Evolutionary conservation across 1,140 invertebrate genomes (phyloP).

Genomic region (Bactericera cockerelli): DNA sequence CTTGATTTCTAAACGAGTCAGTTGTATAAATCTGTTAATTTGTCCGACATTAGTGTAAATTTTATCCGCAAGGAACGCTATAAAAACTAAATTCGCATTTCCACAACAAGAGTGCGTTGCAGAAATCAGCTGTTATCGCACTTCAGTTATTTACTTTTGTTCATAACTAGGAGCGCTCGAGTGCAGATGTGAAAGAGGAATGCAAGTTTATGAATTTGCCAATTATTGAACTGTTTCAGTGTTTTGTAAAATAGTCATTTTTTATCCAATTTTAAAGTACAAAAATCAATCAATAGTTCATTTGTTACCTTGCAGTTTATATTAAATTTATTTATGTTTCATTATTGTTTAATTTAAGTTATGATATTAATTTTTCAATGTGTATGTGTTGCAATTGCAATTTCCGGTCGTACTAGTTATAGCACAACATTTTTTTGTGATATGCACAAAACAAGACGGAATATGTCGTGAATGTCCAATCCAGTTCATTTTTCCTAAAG

Average conservation of each 20-base stretch:
- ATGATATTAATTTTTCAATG: neutral
- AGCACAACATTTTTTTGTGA: slow-evolving; percentile 5
- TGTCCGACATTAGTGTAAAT: no score
- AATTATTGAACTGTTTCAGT: slow-evolving; percentile 8
- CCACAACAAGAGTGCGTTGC: neutral
- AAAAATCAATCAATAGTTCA: slow-evolving; percentile 8
- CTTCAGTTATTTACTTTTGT: neutral
- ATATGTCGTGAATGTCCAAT: slow-evolving; percentile 2
- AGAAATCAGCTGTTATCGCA: neutral
- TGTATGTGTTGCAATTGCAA: slow-evolving; percentile 7
- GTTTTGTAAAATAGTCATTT: slow-evolving; percentile 9
- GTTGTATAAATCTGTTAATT: no score
- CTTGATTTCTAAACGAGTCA: no score
- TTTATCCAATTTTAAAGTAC: slow-evolving; percentile 6
- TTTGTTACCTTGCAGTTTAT: slow-evolving; percentile 7
- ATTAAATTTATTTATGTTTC: neutral
- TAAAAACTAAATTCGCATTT: neutral
- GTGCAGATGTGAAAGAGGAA: slow-evolving; percentile 1
- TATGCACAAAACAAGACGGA: slow-evolving; percentile 3
- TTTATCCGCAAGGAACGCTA: no score
- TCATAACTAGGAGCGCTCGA: slow-evolving; percentile 7
- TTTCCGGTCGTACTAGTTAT: slow-evolving; percentile 6
- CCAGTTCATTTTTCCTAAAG: neutral
- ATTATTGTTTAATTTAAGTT: slow-evolving; percentile 4
- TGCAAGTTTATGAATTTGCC: slow-evolving; percentile 8